Base-by-base conservation (phyloP, 2,797 vertebrate species). In the Etheostoma nigrum region DNA sequence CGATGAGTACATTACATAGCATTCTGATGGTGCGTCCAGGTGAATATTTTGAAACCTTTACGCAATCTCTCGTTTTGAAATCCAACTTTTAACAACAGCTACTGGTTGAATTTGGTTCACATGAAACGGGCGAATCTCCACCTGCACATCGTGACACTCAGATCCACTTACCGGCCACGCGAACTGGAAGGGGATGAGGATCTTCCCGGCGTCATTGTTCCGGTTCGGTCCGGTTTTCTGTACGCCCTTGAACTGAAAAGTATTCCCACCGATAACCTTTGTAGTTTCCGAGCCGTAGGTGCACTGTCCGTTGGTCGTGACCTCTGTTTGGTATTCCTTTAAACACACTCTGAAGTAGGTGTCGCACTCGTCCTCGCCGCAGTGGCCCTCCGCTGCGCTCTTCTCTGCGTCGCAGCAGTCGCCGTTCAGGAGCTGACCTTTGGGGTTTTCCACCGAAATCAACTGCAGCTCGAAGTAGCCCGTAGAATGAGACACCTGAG, bases 391-490 rank as follows among this genome's bases (percentile, higher is more conserved):
- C 72, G 89, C 86, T 78, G 92, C 86, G 87, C 90, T 94, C 83
- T 86, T 90, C 82, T 85, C 90, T 76, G 95, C 94, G 88, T 98
- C 97, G 84, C 97, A 99, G 93, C 98, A 98, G 89, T 96, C 95
- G 55, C 97, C 97, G 91, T 87, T 97, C 76, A 93, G 94, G 85
- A 98, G 94, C 93, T 96, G 95, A 59, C 97, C 98, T 79, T 92
- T 93, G 57, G 93, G 94, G 95, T 99, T 99, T 81, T 96, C 95
- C 94, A 99, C 92, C 19, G 96, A 95, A 68, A 96, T 89, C 93
- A 99, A 82, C 95, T 97, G 97, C 89, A 99, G 95, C 96, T 99
- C 97, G 86, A 99, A 97, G 96, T 97, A 98, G 79, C 98, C 98
- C 74, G 96, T 95, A 89, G 94, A 95, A 85, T 91, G 94, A 84